Base-by-base conservation (phyloP, 53 echinoderm and acorn worm genomes). In the Paelopatides confundens region DNA sequence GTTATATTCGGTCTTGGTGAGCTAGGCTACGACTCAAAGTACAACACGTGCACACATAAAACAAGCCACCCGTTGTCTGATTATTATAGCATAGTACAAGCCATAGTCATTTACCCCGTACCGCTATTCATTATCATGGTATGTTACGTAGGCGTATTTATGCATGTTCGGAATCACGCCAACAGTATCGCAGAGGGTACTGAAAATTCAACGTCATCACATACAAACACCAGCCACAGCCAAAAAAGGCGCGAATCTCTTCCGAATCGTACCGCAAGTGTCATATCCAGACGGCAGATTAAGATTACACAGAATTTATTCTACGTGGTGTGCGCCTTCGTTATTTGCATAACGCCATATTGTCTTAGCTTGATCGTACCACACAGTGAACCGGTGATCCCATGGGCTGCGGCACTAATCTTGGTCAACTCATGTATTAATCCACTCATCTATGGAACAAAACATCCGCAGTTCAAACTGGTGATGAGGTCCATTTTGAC, bases 271-370 rank as follows among this genome's bases (percentile, higher is more conserved):
- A 71, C 91, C 17, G 92, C 89, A 65, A 97, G 95, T 87, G 40
- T 83, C 13, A 83, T 83, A 23, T 83, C 84, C 27, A 87, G 85
- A 62, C 82, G 93, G 30, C 95, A 97, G 62, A 87, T 97, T 6
- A 89, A 97, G 76, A 93, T 97, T 36, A 95, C 97, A 76, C 95
- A 95, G 88, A 97, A 97, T 74, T 88, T 97, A 47, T 97, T 95
- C 63, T 95, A 93, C 90, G 97, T 97, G 35, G 97, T 97, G n/a
- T 90, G 90, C 48, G 97, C 95, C 28, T 97, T 95, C 77, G 63
- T 93, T 8, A 31, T 97, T 26, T 97, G 97, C 77, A 93, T 97
- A 70, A 97, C 97, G 10, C 97, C 97, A 17, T 97, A 95, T 74
- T 93, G 97, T 76, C 90, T 92, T 6, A 94, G 94, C 77, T 63